Percentiles rank a stretch among this genome's conserved stretches.
phyloP scores from a whole-genome alignment of 2,797 vertebrate species.

The Urocyon cinereoargenteus region DNA sequence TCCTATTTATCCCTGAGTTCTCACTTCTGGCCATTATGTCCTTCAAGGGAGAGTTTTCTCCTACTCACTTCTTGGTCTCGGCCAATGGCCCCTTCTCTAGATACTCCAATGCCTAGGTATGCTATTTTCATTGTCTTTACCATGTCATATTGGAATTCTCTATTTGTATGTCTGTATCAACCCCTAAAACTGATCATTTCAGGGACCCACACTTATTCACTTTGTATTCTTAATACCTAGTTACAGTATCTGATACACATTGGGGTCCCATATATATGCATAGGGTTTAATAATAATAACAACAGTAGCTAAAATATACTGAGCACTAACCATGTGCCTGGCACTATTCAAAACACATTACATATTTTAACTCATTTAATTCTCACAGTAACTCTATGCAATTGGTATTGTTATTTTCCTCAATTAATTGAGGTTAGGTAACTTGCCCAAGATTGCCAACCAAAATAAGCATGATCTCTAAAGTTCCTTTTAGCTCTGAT shows the following conservation, averaged over 20 bases:
- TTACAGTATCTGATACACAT: neutral
- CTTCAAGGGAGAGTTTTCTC: neutral
- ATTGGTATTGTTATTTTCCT: neutral
- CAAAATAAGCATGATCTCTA: neutral
- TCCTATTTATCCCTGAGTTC: neutral
- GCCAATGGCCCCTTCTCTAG: neutral
- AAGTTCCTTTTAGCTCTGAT: neutral
- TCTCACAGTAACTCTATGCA: neutral
- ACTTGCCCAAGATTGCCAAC: slow-evolving; percentile 27
- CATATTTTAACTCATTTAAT: slow-evolving; percentile 35
- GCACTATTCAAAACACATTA: neutral
- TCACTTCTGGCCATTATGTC: neutral
- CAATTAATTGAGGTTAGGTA: neutral
- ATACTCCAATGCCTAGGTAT: neutral
- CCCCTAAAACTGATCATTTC: neutral
- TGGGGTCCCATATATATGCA: neutral
- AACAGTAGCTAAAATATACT: neutral
- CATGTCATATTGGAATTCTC: neutral
- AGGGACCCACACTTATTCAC: neutral
- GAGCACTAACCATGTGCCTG: neutral
- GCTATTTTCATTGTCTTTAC: slow-evolving; percentile 14
- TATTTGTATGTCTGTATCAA: neutral
- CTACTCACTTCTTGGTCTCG: neutral
- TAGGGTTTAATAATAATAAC: neutral
- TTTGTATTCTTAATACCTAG: neutral